These are phyloP conservation scores for Nephrotoma flavescens DNA, from an alignment of 2,888 invertebrate genomes.

Conservation along the genomic window DNA sequence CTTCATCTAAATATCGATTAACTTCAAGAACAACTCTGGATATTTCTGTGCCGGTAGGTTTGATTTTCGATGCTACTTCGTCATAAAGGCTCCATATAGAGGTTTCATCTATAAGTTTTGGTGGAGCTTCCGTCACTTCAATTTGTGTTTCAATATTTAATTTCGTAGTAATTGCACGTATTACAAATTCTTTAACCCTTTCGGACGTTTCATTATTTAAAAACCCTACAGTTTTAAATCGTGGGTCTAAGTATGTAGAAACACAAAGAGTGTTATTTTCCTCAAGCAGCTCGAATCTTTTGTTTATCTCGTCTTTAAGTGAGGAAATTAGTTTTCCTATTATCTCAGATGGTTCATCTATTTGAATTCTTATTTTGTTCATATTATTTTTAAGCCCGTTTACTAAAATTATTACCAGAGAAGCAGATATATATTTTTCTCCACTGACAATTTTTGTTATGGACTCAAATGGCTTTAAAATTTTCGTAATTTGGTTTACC, in stretches of 20 bases:
- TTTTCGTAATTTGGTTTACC: slow-evolving; percentile 10
- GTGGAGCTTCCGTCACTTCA: not conserved
- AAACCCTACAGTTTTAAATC: not conserved
- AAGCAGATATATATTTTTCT: slow-evolving; percentile 14
- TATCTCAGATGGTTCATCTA: not conserved
- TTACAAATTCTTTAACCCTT: not conserved
- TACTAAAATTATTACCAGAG: slow-evolving; percentile 14
- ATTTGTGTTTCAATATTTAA: slow-evolving; percentile 9
- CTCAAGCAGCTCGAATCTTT: not conserved
- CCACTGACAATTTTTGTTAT: slow-evolving; percentile 15
- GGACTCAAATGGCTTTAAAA: slow-evolving; percentile 15
- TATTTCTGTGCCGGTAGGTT: slow-evolving; percentile 3
- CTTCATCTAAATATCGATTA: slow-evolving; percentile 9
- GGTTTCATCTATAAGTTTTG: not conserved
- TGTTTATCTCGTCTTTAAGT: not conserved
- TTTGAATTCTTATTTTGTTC: not conserved
- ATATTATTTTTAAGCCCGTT: slow-evolving; percentile 11
- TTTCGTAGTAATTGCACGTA: slow-evolving; percentile 8
- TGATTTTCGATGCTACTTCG: not conserved
- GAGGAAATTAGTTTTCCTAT: not conserved
- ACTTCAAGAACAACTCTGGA: slow-evolving; percentile 9
- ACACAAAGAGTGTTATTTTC: not conserved
- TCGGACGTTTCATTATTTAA: not conserved
- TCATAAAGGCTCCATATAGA: slow-evolving; percentile 6
- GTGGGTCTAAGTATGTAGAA: not conserved